Conservation (phyloP, 64 coral and sea anemone species). For the Dendronephthya gigantea region DNA sequence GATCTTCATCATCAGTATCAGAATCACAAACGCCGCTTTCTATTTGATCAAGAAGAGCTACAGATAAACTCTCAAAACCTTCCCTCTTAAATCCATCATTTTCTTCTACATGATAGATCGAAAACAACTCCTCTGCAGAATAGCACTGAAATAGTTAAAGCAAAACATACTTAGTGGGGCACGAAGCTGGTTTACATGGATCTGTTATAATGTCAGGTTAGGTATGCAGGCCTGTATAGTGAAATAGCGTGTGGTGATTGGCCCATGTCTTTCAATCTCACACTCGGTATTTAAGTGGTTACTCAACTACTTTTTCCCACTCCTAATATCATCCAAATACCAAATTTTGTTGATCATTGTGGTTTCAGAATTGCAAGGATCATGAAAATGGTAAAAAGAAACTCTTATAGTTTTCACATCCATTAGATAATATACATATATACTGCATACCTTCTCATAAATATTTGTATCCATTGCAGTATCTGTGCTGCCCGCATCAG, state of each 20-base stretch:
- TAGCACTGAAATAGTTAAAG: not conserved
- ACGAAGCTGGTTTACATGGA: too few species aligned
- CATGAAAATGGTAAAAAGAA: not conserved
- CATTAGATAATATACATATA: too few species aligned
- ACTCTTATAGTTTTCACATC: too few species aligned
- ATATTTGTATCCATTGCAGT: not conserved
- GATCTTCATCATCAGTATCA: not conserved
- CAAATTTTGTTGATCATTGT: too few species aligned
- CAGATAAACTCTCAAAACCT: not conserved
- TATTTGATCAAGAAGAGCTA: constrained; percentile 8
- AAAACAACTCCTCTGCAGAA: not conserved
- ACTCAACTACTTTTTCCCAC: too few species aligned
- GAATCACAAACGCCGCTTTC: not conserved
- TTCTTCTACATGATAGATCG: not conserved
- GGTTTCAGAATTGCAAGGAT: too few species aligned
- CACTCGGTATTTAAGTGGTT: too few species aligned
- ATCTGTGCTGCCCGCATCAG: not conserved
- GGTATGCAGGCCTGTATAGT: too few species aligned
- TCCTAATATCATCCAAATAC: too few species aligned
- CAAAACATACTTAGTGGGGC: not conserved
- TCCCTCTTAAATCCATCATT: not conserved
- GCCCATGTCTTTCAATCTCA: too few species aligned
- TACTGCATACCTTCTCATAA: not conserved
- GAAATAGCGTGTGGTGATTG: too few species aligned
- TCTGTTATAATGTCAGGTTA: too few species aligned